Evolutionary conservation across 2,113 vertebrate genomes (phyloP).

Genomic region (Bolborhynchus lineola): DNA sequence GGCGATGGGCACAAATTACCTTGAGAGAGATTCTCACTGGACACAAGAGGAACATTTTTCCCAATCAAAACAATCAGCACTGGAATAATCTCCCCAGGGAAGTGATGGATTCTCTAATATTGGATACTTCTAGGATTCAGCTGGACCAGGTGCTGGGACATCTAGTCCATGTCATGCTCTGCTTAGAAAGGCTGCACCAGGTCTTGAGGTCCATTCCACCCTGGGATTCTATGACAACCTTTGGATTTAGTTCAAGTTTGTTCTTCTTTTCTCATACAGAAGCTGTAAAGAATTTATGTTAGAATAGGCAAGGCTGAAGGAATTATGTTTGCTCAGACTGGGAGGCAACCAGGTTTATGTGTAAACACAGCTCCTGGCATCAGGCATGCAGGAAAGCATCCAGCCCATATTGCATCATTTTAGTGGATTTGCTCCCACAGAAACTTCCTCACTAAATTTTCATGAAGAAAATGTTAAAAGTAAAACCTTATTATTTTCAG

Average conservation of each 20-base stretch:
- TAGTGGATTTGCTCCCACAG: not conserved
- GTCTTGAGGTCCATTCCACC: not conserved
- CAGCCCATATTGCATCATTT: rapidly evolving
- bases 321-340: rapidly evolving
- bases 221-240: not conserved
- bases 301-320: not conserved
- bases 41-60: not conserved
- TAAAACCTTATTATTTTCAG: rapidly evolving
- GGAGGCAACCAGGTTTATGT: rapidly evolving
- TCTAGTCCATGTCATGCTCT: not conserved
- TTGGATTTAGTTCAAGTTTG: not conserved
- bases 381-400: rapidly evolving
- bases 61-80: not conserved
- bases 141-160: not conserved
- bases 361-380: not conserved
- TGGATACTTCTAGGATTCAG: not conserved
- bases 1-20: not conserved
- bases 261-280: not conserved
- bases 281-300: not conserved
- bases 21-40: not conserved
- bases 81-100: not conserved
- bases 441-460: not conserved
- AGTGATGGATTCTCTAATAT: not conserved
- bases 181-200: not conserved
- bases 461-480: not conserved